These are phyloP conservation scores for Pseudotriccus pelzelni DNA, from an alignment of 2,797 vertebrate genomes.

Conservation along the genomic window DNA sequence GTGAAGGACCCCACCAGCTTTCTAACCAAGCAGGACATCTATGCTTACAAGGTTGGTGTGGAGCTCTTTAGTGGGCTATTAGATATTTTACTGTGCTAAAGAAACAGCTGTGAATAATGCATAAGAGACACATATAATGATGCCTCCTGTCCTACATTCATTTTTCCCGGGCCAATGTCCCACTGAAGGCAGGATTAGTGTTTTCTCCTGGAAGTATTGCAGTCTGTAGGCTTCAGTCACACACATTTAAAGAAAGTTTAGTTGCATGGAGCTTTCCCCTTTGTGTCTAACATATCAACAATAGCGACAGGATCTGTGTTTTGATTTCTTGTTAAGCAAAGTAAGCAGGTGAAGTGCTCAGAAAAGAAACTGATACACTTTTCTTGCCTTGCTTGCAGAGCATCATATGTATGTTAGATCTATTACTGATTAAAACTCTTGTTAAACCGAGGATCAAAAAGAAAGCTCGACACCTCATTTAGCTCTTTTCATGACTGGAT, in stretches of 20 bases:
- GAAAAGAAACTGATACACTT: constrained; percentile 10
- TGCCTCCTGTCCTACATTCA: background rate
- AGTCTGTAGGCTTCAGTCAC: background rate
- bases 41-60: background rate
- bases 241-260: background rate
- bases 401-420: constrained; percentile 23
- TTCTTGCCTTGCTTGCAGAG: background rate
- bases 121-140: background rate
- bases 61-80: background rate
- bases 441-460: constrained; percentile 69
- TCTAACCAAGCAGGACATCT: background rate
- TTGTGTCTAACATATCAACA: background rate
- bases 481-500: constrained; percentile 56
- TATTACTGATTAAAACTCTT: constrained; percentile 73
- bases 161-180: background rate
- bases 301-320: constrained; percentile 29
- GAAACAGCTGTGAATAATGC: background rate
- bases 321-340: constrained; percentile 61
- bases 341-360: constrained; percentile 27
- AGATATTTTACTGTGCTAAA: background rate
- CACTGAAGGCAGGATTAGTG: background rate
- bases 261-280: background rate
- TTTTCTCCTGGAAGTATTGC: background rate
- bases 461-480: constrained; percentile 56
- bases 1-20: background rate